Percentiles rank a stretch among this genome's conserved stretches.
Conservation (phyloP, 2,113 vertebrate species). For the western clawed frog (Xenopus tropicalis) region DNA sequence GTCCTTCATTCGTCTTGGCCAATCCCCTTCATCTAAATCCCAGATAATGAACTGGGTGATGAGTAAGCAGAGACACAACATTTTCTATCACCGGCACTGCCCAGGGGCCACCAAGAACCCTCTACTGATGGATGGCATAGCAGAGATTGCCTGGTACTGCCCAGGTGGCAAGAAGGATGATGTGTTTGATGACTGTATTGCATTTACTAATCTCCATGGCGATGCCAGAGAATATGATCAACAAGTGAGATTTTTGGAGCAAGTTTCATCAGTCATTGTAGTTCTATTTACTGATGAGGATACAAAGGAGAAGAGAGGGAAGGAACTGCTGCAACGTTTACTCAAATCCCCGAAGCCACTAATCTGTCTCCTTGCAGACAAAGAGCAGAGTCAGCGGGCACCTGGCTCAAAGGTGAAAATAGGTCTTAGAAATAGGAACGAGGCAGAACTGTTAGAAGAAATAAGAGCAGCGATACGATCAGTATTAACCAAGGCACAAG, state of each 20-base stretch:
- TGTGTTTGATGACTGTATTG: slow-evolving; percentile 61
- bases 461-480: slow-evolving; percentile 48
- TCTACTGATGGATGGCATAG: slow-evolving; percentile 63
- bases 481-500: slow-evolving; percentile 35
- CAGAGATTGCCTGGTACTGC: slow-evolving; percentile 55
- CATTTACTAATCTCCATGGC: slow-evolving; percentile 67
- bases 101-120: slow-evolving; percentile 56
- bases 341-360: slow-evolving; percentile 50
- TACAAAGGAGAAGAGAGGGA: slow-evolving; percentile 29
- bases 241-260: slow-evolving; percentile 55
- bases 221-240: slow-evolving; percentile 51
- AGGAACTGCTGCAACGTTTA: slow-evolving; percentile 44
- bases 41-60: slow-evolving; percentile 65
- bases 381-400: neutral
- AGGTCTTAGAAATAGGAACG: slow-evolving; percentile 58
- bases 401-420: slow-evolving; percentile 48
- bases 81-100: slow-evolving; percentile 67
- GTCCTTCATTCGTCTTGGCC: slow-evolving; percentile 64
- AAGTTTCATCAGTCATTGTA: slow-evolving; percentile 60
- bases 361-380: slow-evolving; percentile 55
- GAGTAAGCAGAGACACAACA: slow-evolving; percentile 59
- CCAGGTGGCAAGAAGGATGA: slow-evolving; percentile 52
- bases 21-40: slow-evolving; percentile 65
- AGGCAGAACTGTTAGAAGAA: slow-evolving; percentile 56
- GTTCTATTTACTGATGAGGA: slow-evolving; percentile 55